Percentiles rank a stretch among this genome's conserved stretches.
These are phyloP conservation scores for Enteromius treurensis DNA, from an alignment of 2,797 vertebrate species.

Conservation along the genomic window DNA sequence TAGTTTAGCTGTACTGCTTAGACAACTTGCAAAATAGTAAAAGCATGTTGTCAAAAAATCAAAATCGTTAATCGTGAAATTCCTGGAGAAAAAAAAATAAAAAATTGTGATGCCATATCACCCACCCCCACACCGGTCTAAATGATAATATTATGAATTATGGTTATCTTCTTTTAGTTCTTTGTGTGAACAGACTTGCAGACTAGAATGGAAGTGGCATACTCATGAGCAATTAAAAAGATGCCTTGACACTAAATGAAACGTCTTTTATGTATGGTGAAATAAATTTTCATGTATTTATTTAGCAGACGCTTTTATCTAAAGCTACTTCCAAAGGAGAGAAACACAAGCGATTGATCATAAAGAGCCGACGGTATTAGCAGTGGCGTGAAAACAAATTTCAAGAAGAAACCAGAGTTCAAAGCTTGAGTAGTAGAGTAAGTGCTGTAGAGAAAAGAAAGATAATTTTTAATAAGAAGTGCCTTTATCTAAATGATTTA, in stretches of 20 bases:
- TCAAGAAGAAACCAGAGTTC: slow-evolving; percentile 1
- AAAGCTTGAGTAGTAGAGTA: not conserved
- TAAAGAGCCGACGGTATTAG: slow-evolving; percentile 26
- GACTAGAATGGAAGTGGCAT: not conserved
- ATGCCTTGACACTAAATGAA: slow-evolving; percentile 27
- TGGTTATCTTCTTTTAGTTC: not conserved
- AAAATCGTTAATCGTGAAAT: not conserved
- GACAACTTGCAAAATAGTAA: not conserved
- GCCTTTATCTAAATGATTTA: slow-evolving; percentile 18
- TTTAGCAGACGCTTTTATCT: slow-evolving; percentile 20
- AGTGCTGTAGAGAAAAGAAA: slow-evolving; percentile 14
- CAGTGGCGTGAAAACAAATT: not conserved
- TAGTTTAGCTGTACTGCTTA: not conserved
- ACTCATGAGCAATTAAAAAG: slow-evolving; percentile 21
- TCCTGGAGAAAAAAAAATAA: not conserved
- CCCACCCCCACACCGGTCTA: not conserved
- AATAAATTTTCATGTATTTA: slow-evolving; percentile 37
- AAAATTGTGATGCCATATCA: not conserved
- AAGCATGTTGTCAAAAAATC: not conserved
- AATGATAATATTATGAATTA: not conserved
- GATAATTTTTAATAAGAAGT: not conserved
- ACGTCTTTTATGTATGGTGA: slow-evolving; percentile 15
- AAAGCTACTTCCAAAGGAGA: slow-evolving; percentile 12
- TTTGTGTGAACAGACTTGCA: not conserved
- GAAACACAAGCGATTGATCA: slow-evolving; percentile 27